Percentiles rank a stretch among this genome's conserved stretches.
These are phyloP conservation scores for Reticulitermes lucifugus DNA, from an alignment of 2,888 invertebrate species.

Conservation along the genomic window DNA sequence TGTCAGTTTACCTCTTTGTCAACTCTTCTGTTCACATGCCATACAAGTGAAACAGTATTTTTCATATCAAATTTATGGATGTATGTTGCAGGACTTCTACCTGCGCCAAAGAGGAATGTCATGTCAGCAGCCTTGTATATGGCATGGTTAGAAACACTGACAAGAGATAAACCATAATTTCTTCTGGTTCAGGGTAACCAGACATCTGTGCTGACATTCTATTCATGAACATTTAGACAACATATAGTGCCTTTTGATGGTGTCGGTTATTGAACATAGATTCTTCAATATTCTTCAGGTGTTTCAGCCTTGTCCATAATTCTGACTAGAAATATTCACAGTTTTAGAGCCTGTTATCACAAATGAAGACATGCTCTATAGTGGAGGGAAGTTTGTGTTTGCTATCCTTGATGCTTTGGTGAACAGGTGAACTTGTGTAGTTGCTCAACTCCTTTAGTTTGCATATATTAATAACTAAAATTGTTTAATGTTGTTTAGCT, in stretches of 20 bases:
- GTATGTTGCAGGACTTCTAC: conserved; percentile 76
- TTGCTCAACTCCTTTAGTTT: neutral
- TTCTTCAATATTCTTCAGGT: neutral
- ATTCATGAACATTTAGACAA: conserved; percentile 71
- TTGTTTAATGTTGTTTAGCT: neutral
- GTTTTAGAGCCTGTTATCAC: neutral
- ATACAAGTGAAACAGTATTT: neutral
- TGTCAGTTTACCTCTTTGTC: no score
- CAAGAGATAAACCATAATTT: conserved; percentile 88
- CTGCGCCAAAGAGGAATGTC: conserved; percentile 91
- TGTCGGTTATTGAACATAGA: no score
- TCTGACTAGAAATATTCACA: neutral
- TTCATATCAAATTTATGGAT: neutral
- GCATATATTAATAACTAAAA: neutral
- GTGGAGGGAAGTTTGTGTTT: neutral
- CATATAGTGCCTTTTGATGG: neutral
- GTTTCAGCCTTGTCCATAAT: neutral
- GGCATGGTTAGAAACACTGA: conserved; percentile 89
- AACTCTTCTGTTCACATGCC: no score
- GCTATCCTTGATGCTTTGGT: neutral
- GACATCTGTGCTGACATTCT: conserved; percentile 89
- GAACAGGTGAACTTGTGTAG: neutral
- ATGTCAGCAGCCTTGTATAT: conserved; percentile 91
- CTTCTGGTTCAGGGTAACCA: conserved; percentile 90
- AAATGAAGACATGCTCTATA: neutral